Evolutionary conservation across 2,888 invertebrate species (phyloP), one percentile per base, ranked within the genome.

Genomic region (Drosophila kuntzei): DNA sequence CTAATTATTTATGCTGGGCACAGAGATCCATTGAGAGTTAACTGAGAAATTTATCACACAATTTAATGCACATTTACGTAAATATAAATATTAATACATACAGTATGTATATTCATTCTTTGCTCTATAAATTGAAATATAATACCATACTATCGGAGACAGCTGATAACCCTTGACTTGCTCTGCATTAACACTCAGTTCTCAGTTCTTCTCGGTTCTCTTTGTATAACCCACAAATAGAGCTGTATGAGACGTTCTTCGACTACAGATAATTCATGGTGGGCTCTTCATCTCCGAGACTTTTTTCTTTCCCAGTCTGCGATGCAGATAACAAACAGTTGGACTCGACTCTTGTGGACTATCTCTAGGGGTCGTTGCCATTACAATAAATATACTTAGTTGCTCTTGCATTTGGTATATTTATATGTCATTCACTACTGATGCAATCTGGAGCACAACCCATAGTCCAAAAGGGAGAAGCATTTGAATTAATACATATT

Each of bases 31-130:
- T 55, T 44, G 44, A 44, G 25, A 25, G 16, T 37, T 51, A 18
- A 27, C 25, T 37, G 37, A 43, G 41, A 37, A 70, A 85, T 85
- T 81, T 81, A 87, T 87, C 64, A 57, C 76, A 55, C 77, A 82
- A 86, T 82, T 87, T 87, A 88, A 82, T 79, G 88, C 83, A 80
- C 58, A 86, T 80, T 83, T 62, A 44, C 64, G 55, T 53, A n/a
- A 50, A 65, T 37, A 55, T 57, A 36, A 59, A 72, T 51, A 22
- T 27, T 3, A 22, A 14, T 16, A 22, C 11, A 51, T 18, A 46
- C 14, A 8, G 11, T 12, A 32, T 14, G 9, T n/a, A 7, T 8
- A 6, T 14, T 22, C 14, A 36, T 44, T 59, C 27, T 18, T 25
- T 47, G 49, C 65, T 43, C 53, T 62, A 44, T 47, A 57, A 61